Evolutionary conservation across 2,888 invertebrate genomes (phyloP), one percentile per base, ranked within the genome.

Genomic region (Drosophila lutescens): DNA sequence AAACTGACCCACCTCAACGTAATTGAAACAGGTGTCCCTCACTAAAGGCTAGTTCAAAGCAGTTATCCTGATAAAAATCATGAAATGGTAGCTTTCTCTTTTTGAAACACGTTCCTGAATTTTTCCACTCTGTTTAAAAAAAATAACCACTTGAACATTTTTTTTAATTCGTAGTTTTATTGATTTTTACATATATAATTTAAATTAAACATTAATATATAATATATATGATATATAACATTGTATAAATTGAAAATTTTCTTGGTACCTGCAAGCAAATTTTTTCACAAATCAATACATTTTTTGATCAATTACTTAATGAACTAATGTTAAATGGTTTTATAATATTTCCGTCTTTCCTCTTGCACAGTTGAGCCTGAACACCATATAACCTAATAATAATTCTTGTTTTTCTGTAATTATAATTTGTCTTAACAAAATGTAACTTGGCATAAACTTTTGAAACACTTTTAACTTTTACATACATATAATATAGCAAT

Each of bases 181-280:
- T 40, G 44, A n/a, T 55, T 56, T 72, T 26, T 66, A 65, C 76
- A 73, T 66, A 65, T 78, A 73, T 70, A 62, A 62, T 72, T 73
- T 62, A 78, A 84, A 79, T 77, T 81, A 79, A 84, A 73, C 54
- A 76, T 81, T 77, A 84, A 74, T 78, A 76, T 82, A 71, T 71
- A 71, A 71, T 70, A 70, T 69, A 75, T 67, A 73, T 72, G 72
- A 63, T 81, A 81, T 71, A 78, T 77, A 77, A 78, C 80, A 80
- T 78, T 80, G 80, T 79, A 77, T 81, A 81, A 81, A 79, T 79
- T 77, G 77, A 56, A 81, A 60, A 71, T 68, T 65, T 67, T 77
- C 76, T 84, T 54, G 82, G 59, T 73, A 71, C 79, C 80, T 77
- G 80, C 81, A 84, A 84, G 82, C 78, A 71, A 49, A 80, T 71